A percentile compares a stretch with the other conserved stretches of the same genome.
Evolutionary conservation across 2,888 invertebrate species (phyloP).

Genomic region (Drosophila antonietae): DNA sequence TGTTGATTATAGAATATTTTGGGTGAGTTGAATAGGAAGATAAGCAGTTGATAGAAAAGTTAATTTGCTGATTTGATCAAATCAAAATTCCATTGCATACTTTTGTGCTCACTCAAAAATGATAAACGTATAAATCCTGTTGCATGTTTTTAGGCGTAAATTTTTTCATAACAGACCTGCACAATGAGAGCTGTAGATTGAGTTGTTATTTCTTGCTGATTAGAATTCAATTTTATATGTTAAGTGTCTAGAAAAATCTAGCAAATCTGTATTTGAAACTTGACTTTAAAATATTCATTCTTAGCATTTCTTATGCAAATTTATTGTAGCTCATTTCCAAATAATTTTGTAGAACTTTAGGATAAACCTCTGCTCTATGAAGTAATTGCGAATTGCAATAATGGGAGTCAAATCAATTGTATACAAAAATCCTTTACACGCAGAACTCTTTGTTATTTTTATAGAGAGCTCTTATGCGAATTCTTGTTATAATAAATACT

Average conservation of each 20-base stretch:
- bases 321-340: background rate
- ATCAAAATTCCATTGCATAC: background rate
- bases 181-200: background rate
- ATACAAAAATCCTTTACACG: background rate
- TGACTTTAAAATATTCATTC: background rate
- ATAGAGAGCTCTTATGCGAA: background rate
- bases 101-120: background rate
- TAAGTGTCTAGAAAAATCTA: slow-evolving; percentile 2
- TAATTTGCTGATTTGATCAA: too few species aligned
- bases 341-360: too few species aligned
- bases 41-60: too few species aligned
- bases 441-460: background rate
- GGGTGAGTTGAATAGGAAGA: background rate
- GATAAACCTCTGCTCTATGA: too few species aligned
- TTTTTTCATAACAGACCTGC: background rate
- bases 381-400: background rate
- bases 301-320: background rate
- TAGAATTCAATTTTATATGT: background rate
- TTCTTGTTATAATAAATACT: background rate
- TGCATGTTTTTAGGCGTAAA: background rate
- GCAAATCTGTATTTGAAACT: background rate
- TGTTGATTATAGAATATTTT: background rate
- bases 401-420: too few species aligned
- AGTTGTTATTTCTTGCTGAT: background rate
- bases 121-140: rapidly evolving